These are phyloP conservation scores for Periophthalmodon schlosseri DNA, from an alignment of 2,113 vertebrate species.

Conservation along the genomic window DNA sequence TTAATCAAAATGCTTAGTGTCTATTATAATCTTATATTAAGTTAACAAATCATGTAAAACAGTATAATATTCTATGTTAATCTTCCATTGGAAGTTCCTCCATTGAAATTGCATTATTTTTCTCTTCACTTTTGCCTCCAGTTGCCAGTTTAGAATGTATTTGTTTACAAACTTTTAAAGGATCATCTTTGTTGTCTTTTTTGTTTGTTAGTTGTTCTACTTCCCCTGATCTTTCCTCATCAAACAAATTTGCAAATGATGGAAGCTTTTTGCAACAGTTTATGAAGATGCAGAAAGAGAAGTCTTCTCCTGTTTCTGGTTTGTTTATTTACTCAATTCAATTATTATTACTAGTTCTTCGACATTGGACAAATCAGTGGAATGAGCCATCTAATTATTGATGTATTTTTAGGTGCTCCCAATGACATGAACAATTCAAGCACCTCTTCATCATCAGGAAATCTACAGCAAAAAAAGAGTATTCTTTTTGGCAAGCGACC, in stretches of 20 bases:
- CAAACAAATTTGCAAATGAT: slow-evolving; percentile 94
- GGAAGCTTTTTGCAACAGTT: slow-evolving; percentile 97
- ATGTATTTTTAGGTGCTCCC: slow-evolving; percentile 54
- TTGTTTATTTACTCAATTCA: slow-evolving; percentile 24
- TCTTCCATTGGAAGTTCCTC: no score
- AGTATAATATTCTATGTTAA: no score
- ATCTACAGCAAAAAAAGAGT: slow-evolving; percentile 70
- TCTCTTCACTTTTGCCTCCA: neutral
- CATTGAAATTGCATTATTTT: neutral
- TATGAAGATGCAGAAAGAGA: slow-evolving; percentile 92
- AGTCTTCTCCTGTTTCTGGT: slow-evolving; percentile 75
- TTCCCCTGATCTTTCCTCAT: slow-evolving; percentile 68
- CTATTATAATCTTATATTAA: no score
- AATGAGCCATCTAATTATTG: neutral
- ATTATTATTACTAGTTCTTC: neutral
- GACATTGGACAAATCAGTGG: neutral
- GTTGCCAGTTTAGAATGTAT: neutral
- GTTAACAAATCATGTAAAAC: no score
- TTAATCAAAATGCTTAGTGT: no score
- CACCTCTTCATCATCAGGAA: slow-evolving; percentile 50
- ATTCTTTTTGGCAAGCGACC: slow-evolving; percentile 84
- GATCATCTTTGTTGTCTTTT: neutral
- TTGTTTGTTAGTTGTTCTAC: slow-evolving; percentile 58
- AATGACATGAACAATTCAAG: slow-evolving; percentile 61
- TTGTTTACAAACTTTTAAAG: neutral